These are phyloP conservation scores for Aphodius sticticus DNA, from an alignment of 2,888 invertebrate genomes.

Conservation along the genomic window DNA sequence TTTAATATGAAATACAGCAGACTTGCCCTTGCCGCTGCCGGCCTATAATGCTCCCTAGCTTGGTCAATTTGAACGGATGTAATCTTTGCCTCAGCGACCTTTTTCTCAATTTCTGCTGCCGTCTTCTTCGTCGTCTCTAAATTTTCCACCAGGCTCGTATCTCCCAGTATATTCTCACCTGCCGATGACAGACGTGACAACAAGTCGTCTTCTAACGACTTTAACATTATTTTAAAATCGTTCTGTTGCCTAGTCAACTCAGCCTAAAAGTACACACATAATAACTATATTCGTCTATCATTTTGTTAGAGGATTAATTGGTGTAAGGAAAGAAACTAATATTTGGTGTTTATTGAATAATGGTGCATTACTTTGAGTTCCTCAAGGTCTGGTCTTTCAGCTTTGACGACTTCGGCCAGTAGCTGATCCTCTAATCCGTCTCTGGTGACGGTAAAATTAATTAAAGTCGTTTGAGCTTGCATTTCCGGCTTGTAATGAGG, in stretches of 20 bases:
- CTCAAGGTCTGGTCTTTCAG: slow-evolving; percentile 95
- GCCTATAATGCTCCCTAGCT: slow-evolving; percentile 87
- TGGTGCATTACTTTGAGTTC: slow-evolving; percentile 73
- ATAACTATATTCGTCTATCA: too few relatives aligned
- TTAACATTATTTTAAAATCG: slow-evolving; percentile 94
- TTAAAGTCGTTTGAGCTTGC: slow-evolving; percentile 97
- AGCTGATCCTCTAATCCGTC: slow-evolving; percentile 97
- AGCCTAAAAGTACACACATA: slow-evolving; percentile 63
- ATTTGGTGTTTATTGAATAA: background rate
- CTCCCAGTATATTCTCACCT: slow-evolving; percentile 91
- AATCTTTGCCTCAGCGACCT: slow-evolving; percentile 91
- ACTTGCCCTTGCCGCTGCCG: slow-evolving; percentile 92
- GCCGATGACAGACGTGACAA: slow-evolving; percentile 90
- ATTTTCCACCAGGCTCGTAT: slow-evolving; percentile 95
- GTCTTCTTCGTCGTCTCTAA: slow-evolving; percentile 95
- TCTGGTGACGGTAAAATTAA: slow-evolving; percentile 96
- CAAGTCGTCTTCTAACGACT: slow-evolving; percentile 91
- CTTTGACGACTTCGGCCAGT: slow-evolving; percentile 95
- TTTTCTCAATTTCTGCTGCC: slow-evolving; percentile 93
- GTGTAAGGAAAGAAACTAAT: too few relatives aligned
- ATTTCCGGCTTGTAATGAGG: slow-evolving; percentile 98
- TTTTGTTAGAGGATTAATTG: too few relatives aligned
- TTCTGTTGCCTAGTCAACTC: slow-evolving; percentile 96
- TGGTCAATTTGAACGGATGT: slow-evolving; percentile 93
- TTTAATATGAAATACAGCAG: slow-evolving; percentile 94